Evolutionary conservation across 2,797 vertebrate genomes (phyloP), one percentile per base, ranked within the genome.

Genomic region (Scleropages formosus): DNA sequence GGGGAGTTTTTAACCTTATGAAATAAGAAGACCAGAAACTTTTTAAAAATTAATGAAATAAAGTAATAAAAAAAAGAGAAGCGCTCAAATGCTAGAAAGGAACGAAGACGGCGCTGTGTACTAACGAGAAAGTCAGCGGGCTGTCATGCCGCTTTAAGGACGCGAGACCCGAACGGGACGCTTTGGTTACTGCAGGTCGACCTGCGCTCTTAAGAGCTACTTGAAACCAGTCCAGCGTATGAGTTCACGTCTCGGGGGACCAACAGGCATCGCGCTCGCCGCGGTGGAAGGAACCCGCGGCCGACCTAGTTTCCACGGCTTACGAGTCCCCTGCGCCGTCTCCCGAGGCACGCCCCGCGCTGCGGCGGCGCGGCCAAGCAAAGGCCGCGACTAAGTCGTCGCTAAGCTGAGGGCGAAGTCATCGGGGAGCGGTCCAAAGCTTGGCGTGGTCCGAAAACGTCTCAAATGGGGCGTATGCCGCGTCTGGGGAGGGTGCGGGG

Each of bases 51-150:
- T n/a, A n/a, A n/a, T n/a, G n/a, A n/a, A n/a, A n/a, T n/a, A n/a
- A n/a, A n/a, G n/a, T n/a, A n/a, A 31, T 39, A 31, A 39, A 39
- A 6, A 39, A 18, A 12, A 56, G 8, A 51, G 8, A 8, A 51
- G 10, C 10, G 7, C 10, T 10, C 51, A 8, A 10, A 18, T 56
- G 18, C 12, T 3, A 12, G 56, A 56, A 56, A 2, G 1, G 18
- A 2, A 24, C 4, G n/a, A 53, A 51, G 24, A 56, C 22, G 56
- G 9, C 10, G 9, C 9, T 56, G 53, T 56, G 53, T 12, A 18
- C 49, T 88, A 88, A 89, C 87, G 87, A 82, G 83, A 80, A 86
- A 82, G 82, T 83, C 86, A 87, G 73, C 49, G 53, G 77, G 20
- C 80, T 83, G 82, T 63, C 75, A 61, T 73, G 76, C 73, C 76